Evolutionary conservation across 2,888 invertebrate genomes (phyloP).

Genomic region (Ashinkailepas kermadecensis): DNA sequence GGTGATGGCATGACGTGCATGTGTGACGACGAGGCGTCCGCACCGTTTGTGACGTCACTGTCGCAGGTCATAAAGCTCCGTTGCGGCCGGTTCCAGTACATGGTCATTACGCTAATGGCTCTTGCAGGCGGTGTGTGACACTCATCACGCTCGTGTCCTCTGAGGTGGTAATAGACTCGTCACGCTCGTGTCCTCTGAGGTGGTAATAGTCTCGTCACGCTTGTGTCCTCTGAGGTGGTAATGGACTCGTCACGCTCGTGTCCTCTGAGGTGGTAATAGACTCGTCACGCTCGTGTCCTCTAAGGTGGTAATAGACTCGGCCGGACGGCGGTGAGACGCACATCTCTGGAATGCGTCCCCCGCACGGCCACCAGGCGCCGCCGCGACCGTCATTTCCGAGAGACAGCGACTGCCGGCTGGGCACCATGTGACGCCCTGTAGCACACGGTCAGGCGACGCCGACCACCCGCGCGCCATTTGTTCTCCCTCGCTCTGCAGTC

Average conservation of each 20-base stretch:
- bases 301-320: neutral
- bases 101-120: slow-evolving; percentile 6
- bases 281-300: neutral
- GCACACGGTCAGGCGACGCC: too few species aligned
- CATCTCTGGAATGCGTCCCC: too few species aligned
- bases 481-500: neutral
- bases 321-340: too few species aligned
- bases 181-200: neutral
- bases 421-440: too few species aligned
- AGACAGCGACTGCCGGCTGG: too few species aligned
- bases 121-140: neutral
- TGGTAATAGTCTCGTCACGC: neutral
- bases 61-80: neutral
- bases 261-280: neutral
- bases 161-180: neutral
- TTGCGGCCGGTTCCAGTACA: neutral
- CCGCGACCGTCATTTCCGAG: too few species aligned
- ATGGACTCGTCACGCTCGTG: neutral
- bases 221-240: neutral
- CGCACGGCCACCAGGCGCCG: too few species aligned
- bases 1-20: too few species aligned
- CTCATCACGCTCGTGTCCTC: neutral
- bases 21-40: too few species aligned
- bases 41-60: too few species aligned
- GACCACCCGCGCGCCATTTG: neutral